Percentiles rank a stretch among this genome's conserved stretches.
phyloP scores from a whole-genome alignment of 2,113 vertebrate genomes.

The Mirza zaza region DNA sequence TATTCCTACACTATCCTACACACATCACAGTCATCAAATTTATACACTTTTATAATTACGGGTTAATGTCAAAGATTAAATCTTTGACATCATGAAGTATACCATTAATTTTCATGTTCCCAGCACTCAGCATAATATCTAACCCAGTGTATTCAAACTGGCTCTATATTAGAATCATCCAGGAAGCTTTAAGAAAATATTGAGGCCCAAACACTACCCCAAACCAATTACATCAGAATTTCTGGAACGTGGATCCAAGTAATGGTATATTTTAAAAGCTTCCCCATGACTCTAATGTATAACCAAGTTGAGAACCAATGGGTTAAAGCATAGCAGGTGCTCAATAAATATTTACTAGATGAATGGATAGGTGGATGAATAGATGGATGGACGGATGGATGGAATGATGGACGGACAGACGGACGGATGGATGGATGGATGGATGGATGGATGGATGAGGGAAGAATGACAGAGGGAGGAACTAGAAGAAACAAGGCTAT shows the following conservation, averaged over 20 bases:
- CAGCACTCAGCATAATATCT: constrained; percentile 8
- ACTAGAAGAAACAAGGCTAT: neutral
- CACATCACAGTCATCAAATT: constrained; percentile 6
- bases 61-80: constrained; percentile 46
- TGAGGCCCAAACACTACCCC: neutral
- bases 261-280: constrained; percentile 15
- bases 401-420: neutral
- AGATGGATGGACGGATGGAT: too few relatives aligned
- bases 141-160: neutral
- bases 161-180: neutral
- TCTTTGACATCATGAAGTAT: neutral
- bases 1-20: neutral
- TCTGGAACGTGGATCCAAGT: neutral
- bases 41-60: constrained; percentile 51
- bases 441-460: neutral
- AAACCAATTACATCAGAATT: neutral
- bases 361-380: neutral
- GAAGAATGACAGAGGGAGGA: neutral
- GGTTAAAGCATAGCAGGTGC: constrained; percentile 22
- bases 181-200: constrained; percentile 35
- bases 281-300: neutral
- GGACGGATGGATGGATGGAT: too few relatives aligned
- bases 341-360: neutral
- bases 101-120: constrained; percentile 49
- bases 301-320: neutral